Evolutionary conservation across 2,797 vertebrate species (phyloP), one percentile per base, ranked within the genome.

Genomic region (Florisuga fusca): DNA sequence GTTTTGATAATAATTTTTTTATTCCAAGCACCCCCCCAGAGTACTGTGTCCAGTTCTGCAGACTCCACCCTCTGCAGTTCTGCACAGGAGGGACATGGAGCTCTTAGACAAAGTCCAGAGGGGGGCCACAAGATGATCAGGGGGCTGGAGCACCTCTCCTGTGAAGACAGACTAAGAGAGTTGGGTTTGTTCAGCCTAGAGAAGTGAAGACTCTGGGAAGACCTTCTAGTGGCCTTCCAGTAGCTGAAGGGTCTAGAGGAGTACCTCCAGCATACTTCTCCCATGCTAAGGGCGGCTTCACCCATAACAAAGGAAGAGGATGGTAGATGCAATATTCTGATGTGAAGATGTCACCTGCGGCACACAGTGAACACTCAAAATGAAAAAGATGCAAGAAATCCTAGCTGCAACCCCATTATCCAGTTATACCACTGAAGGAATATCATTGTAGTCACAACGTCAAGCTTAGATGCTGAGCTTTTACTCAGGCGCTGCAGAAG

Each of bases 331-430:
- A 61, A 23, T 72, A 64, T 67, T 91, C 53, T 89, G 34, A 50
- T 57, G 21, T 9, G 38, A 85, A 91, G n/a, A 36, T 61, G 34
- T 59, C 38, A 71, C 33, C 58, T 79, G 29, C 84, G 79, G 61
- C 15, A 41, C 50, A 73, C 54, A 63, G 59, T 67, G 53, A 73
- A 58, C 31, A 34, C 57, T 90, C 57, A 50, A 76, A 91, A 90
- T 6, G 2, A 59, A 71, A 83, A 59, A 90, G 36, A 74, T 19
- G 41, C 0, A 22, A 92, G 58, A 93, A 87, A 81, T 55, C 38
- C 75, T 80, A 33, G n/a, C 50, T 93, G 62, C 54, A 89, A 75
- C 16, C 34, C 55, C 79, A 72, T 93, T 87, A 69, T 91, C 72
- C 81, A 87, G 15, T 87, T 85, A 82, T 7, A 68, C 72, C 64